Conservation (phyloP, 2,888 invertebrate species). For the Galeruca laticollis region DNA sequence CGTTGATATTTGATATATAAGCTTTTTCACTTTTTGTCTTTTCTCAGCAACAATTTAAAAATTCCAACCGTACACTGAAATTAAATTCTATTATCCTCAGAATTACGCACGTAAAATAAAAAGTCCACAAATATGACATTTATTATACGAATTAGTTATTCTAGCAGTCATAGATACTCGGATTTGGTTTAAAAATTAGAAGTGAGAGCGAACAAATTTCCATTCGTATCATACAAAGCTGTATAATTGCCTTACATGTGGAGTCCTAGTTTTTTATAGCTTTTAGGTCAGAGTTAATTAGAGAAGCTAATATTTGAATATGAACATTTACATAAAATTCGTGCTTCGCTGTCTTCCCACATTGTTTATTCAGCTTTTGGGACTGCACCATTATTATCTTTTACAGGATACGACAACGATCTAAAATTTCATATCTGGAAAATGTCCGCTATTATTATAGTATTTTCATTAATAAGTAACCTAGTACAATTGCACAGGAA, state of each 20-base stretch:
- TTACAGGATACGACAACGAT: conserved; percentile 10
- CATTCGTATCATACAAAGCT: conserved; percentile 30
- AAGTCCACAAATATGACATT: background rate
- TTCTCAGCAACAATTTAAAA: too few species aligned
- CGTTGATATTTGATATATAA: too few species aligned
- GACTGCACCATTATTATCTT: conserved; percentile 38
- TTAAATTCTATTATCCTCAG: too few species aligned
- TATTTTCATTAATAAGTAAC: too few species aligned
- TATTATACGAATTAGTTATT: background rate
- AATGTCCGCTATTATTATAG: too few species aligned
- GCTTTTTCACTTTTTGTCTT: too few species aligned
- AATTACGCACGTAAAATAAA: background rate
- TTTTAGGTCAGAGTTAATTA: conserved; percentile 46
- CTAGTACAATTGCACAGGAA: too few species aligned
- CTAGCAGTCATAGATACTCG: background rate
- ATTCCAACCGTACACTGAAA: too few species aligned
- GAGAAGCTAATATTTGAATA: conserved; percentile 45
- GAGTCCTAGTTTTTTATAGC: conserved; percentile 32
- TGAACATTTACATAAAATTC: conserved; percentile 46
- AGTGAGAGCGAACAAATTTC: conserved; percentile 8
- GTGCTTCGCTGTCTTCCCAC: conserved; percentile 40
- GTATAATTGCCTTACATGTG: conserved; percentile 35
- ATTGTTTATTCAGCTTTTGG: conserved; percentile 45
- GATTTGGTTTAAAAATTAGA: conserved; percentile 4
- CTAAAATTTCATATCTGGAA: background rate